These are phyloP conservation scores for Laticauda laticaudata DNA, from an alignment of 2,113 vertebrate genomes.

Conservation along the genomic window DNA sequence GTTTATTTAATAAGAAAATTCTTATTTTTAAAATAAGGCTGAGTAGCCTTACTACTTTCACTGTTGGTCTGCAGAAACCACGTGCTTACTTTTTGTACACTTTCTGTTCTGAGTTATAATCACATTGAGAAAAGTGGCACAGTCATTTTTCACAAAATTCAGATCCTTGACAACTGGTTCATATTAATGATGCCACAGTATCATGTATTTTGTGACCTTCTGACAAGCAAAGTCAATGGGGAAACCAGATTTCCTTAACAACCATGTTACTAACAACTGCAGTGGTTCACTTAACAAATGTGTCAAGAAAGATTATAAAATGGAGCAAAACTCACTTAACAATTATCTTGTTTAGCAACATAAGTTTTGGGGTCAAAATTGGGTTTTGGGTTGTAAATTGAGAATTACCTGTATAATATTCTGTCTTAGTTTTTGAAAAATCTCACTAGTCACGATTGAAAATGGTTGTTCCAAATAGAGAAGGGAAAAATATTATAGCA, in stretches of 20 bases:
- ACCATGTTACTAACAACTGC: background rate
- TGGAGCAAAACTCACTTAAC: background rate
- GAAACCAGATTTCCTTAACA: background rate
- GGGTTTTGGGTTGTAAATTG: background rate
- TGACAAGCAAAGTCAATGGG: background rate
- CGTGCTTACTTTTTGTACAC: slow-evolving; percentile 7
- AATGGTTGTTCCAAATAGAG: background rate
- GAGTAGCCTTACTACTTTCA: slow-evolving; percentile 5
- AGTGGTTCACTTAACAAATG: background rate
- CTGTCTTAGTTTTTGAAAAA: background rate
- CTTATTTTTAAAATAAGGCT: slow-evolving; percentile 5
- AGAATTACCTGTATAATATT: background rate
- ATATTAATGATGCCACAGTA: background rate
- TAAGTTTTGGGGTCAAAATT: background rate
- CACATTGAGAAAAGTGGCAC: background rate
- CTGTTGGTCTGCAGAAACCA: slow-evolving; percentile 18
- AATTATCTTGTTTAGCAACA: background rate
- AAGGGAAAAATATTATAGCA: background rate
- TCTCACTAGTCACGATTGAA: background rate
- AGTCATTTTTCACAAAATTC: background rate
- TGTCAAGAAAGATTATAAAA: background rate
- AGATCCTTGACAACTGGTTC: background rate
- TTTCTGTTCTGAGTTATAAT: background rate
- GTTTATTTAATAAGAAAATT: background rate
- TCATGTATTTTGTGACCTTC: background rate